Evolutionary conservation across 2,888 invertebrate species (phyloP).

Genomic region (Orchesella flavescens): DNA sequence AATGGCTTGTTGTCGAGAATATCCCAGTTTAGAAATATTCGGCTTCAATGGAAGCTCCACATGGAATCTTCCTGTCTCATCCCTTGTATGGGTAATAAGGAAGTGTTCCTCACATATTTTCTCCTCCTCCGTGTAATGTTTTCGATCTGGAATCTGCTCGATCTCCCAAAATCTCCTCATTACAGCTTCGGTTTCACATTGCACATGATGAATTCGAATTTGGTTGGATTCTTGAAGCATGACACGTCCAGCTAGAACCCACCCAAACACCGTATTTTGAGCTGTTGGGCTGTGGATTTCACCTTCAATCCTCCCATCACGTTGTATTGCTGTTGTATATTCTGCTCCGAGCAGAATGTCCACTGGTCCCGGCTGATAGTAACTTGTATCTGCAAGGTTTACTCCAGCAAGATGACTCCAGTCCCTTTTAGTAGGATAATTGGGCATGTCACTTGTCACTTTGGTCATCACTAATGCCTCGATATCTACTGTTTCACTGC

Average conservation of each 20-base stretch:
- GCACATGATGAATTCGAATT: neutral
- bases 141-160: neutral
- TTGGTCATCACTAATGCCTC: neutral
- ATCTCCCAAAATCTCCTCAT: slow-evolving; percentile 29
- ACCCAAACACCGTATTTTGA: slow-evolving; percentile 44
- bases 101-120: slow-evolving; percentile 45
- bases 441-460: neutral
- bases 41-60: slow-evolving; percentile 44
- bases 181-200: neutral
- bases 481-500: neutral
- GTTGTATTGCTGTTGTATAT: neutral
- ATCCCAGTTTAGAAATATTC: neutral
- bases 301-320: slow-evolving; percentile 30
- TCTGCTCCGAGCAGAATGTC: slow-evolving; percentile 45
- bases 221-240: neutral
- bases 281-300: neutral
- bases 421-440: neutral
- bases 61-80: slow-evolving; percentile 37
- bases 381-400: slow-evolving; percentile 35
- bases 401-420: neutral
- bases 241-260: slow-evolving; percentile 28
- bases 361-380: slow-evolving; percentile 14
- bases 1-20: slow-evolving; percentile 1
- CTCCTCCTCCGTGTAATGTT: slow-evolving; percentile 38
- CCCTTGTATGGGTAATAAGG: neutral